A percentile compares a stretch with the other conserved stretches of the same genome.
Conservation (phyloP, 53 echinoderm and acorn worm genomes). For the Echinarachnius parma region DNA sequence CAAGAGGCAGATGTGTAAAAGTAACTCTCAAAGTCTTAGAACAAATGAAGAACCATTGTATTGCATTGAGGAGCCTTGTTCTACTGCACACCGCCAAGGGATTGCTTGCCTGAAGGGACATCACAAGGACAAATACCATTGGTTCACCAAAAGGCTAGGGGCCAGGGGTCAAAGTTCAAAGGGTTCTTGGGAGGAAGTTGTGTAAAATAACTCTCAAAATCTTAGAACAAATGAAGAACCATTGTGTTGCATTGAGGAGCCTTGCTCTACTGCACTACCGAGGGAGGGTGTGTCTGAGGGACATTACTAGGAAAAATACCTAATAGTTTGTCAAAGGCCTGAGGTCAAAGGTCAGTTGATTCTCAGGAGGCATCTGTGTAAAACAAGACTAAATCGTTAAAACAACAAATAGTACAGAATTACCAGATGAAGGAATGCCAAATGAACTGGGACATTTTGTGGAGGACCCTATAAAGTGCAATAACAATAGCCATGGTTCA, state of each 20-base stretch:
- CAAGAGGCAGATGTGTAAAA: too few relatives aligned
- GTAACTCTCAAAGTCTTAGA: too few relatives aligned
- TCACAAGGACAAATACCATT: constrained; percentile 15
- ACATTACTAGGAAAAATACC: not conserved
- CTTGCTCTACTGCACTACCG: too few relatives aligned
- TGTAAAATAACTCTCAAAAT: too few relatives aligned
- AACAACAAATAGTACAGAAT: too few relatives aligned
- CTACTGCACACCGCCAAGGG: constrained; percentile 6
- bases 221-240: too few relatives aligned
- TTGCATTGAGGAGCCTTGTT: not conserved
- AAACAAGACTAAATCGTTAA: too few relatives aligned
- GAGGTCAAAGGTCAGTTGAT: not conserved
- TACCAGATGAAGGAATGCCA: not conserved
- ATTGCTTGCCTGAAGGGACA: not conserved
- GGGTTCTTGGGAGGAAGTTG: not conserved
- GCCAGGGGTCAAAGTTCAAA: constrained; percentile 9
- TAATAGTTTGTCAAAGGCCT: not conserved
- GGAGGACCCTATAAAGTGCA: too few relatives aligned
- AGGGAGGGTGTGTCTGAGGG: not conserved
- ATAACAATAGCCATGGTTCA: not conserved
- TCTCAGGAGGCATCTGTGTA: too few relatives aligned
- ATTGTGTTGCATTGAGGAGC: too few relatives aligned
- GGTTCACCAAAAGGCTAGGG: not conserved
- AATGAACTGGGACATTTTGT: too few relatives aligned
- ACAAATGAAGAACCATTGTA: too few relatives aligned